phyloP scores from a whole-genome alignment of 1,140 invertebrate genomes.

The Propsilocerus akamusi region DNA sequence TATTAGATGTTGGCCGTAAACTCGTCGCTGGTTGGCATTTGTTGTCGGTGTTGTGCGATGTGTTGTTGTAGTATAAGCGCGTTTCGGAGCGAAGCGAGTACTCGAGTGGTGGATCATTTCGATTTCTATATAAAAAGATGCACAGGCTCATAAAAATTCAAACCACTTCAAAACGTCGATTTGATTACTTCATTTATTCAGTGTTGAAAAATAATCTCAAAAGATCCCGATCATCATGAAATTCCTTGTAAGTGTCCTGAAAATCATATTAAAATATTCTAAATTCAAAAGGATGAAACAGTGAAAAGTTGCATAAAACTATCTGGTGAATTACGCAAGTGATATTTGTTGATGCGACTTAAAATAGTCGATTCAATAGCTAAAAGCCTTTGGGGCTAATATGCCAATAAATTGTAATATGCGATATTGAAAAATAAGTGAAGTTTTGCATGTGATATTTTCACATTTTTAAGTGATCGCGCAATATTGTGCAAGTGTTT shows the following conservation, averaged over 20 bases:
- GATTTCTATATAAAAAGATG: background rate
- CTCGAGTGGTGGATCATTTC: conserved; percentile 1
- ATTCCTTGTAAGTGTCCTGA: background rate
- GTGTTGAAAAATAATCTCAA: background rate
- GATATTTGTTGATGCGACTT: too few relatives aligned
- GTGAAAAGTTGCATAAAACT: too few relatives aligned
- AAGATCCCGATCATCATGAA: background rate
- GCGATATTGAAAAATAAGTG: too few relatives aligned
- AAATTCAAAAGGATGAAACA: too few relatives aligned
- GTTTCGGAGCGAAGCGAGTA: background rate
- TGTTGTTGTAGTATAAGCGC: background rate
- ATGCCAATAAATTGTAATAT: too few relatives aligned
- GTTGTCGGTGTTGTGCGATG: background rate
- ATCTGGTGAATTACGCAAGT: too few relatives aligned
- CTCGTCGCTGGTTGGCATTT: background rate
- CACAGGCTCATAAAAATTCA: conserved; percentile 1
- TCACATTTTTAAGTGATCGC: too few relatives aligned
- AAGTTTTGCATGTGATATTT: too few relatives aligned
- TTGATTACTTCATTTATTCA: conserved; percentile 1
- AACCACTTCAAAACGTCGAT: background rate
- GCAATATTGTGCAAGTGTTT: too few relatives aligned
- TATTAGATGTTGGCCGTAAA: background rate
- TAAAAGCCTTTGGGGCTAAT: too few relatives aligned
- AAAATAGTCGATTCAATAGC: too few relatives aligned
- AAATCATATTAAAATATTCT: too few relatives aligned